Base-by-base conservation (phyloP, 2,113 vertebrate genomes). In the Hippocampus guttulatus region DNA sequence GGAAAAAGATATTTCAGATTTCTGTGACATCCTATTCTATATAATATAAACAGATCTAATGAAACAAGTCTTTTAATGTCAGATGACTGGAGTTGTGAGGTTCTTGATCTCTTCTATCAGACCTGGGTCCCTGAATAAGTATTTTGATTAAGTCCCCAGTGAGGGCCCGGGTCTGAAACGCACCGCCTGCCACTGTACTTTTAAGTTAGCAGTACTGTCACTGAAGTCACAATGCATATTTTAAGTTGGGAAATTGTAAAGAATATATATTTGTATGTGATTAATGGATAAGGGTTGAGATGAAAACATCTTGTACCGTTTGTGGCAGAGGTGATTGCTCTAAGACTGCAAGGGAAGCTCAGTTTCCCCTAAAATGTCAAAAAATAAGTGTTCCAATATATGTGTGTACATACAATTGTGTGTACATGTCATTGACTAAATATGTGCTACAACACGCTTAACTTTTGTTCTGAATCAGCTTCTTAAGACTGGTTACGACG, bases 91-190 rank as follows among this genome's bases (percentile, higher is more conserved):
- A 9, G 38, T 41, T 63, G 40, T 43, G 18, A 60, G 5, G 11
- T 30, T 30, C 63, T 64, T 64, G 2, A 7, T n/a, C 63, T 64
- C 21, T 21, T 21, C 38, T 68, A 52, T n/a, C 27, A 54, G 67
- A 54, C 18, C 9, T 55, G 33, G 11, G 18, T 77, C 10, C 52
- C 73, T 73, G 61, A 70, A 73, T 58, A 60, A 81, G 0, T 23
- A 20, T 54, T 70, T 83, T 74, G 75, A 84, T 73, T 68, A 33
- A 45, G 43, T 11, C 43, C 12, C 10, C 0, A 45, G 9, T 14
- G 43, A 45, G 12, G 43, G 11, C 43, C 43, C 43, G 3, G 11
- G 12, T 6, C 49, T 51, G 6, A 51, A 51, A 51, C 11, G 43
- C 10, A 45, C 3, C 43, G 11, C 43, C 14, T 45, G 9, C 43